A percentile compares a stretch with the other conserved stretches of the same genome.
phyloP scores from a whole-genome alignment of 2,888 invertebrate species.

The Pheosia tremula region DNA sequence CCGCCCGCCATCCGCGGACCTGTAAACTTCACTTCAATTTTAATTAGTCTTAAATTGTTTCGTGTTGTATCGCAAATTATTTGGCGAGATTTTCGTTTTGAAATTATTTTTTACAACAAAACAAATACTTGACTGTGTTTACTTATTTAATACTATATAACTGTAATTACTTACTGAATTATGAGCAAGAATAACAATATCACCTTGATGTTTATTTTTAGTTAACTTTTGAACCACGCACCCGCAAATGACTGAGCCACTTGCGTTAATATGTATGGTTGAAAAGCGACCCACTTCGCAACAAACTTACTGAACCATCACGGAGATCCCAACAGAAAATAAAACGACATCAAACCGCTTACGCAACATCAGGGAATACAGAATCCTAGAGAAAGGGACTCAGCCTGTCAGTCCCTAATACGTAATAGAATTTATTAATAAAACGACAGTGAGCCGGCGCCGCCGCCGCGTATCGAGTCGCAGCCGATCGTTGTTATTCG shows the following conservation, averaged over 20 bases:
- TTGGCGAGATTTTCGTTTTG: background rate
- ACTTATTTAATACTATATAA: background rate
- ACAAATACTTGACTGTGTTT: background rate
- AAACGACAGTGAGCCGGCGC: slow-evolving; percentile 24
- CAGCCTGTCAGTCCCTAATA: slow-evolving; percentile 25
- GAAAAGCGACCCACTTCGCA: background rate
- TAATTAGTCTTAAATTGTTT: slow-evolving; percentile 21
- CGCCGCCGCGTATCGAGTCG: slow-evolving; percentile 15
- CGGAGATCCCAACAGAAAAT: slow-evolving; percentile 18
- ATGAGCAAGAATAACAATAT: too few species aligned
- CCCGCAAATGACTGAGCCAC: background rate
- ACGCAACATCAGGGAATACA: slow-evolving; percentile 14
- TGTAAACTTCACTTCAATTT: slow-evolving; percentile 12
- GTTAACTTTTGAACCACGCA: background rate
- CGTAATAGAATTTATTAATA: slow-evolving; percentile 48
- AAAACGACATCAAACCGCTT: slow-evolving; percentile 24
- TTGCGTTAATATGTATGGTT: background rate
- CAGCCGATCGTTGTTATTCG: slow-evolving; percentile 44
- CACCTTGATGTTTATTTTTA: background rate
- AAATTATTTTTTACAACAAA: background rate
- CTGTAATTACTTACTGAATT: background rate
- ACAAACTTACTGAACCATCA: slow-evolving; percentile 9
- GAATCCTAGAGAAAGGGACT: slow-evolving; percentile 21
- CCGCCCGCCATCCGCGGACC: slow-evolving; percentile 9
- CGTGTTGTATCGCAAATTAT: slow-evolving; percentile 9